Evolutionary conservation across 2,888 invertebrate species (phyloP), one percentile per base, ranked within the genome.

Genomic region (Geophilus truncorum): DNA sequence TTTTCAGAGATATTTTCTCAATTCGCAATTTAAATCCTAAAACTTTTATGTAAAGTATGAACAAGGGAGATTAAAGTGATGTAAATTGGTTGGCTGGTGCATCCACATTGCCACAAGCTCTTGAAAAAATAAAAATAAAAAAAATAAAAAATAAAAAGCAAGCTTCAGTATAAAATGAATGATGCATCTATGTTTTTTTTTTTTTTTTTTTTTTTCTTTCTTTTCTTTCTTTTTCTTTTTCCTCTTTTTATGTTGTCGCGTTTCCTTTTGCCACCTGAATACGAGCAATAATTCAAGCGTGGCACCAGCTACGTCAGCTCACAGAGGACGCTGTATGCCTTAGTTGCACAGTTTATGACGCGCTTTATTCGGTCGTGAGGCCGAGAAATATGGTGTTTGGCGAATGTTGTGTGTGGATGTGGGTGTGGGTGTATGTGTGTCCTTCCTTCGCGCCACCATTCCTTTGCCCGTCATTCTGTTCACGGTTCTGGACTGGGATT

Each of bases 291-390:
- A 28, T 70, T 70, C 70, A 70, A 70, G 70, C 70, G 70, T 70
- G 70, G 70, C 70, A 70, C 25, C 70, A 25, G 70, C 70, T 70
- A 25, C 70, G 70, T 70, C 70, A 70, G 28, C 70, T 70, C 70
- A 70, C 25, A 70, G 70, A 70, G 70, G 70, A 23, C 70, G 28
- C 15, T 51, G 28, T 70, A 28, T 70, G 70, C 70, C 28, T 70
- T 70, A 70, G 70, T 28, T 70, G 70, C 70, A 25, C 28, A 70
- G 12, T 70, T 70, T 70, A 70, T 70, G 70, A 70, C 70, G 70
- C 70, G 70, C 70, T 70, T 70, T 70, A 70, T 70, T 70, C 70
- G 70, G 70, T 70, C 70, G 70, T 70, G 70, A 70, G 70, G 70
- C 10, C 12, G 70, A 70, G n/a, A 70, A 70, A 70, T 70, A 70